A percentile compares a stretch with the other conserved stretches of the same genome.
phyloP scores from a whole-genome alignment of 2,797 vertebrate genomes.

The Gila robusta region DNA sequence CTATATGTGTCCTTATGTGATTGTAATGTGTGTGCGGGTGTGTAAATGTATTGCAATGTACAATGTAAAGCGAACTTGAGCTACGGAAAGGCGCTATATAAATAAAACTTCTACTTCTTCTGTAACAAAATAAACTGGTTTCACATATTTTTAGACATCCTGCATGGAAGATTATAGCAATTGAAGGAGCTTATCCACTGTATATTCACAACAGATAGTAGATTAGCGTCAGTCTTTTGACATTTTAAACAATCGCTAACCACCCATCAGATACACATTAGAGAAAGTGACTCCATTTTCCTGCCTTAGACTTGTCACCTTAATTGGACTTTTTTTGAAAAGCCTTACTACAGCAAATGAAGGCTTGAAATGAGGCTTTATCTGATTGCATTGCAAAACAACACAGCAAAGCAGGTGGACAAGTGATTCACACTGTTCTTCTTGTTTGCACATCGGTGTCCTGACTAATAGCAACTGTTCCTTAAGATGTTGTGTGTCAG shows the following conservation, averaged over 20 bases:
- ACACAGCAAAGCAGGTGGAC: constrained; percentile 32
- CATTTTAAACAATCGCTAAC: constrained; percentile 33
- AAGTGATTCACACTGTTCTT: constrained; percentile 20
- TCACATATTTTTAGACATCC: constrained; percentile 19
- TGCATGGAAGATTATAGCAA: constrained; percentile 37
- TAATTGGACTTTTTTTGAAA: constrained; percentile 29
- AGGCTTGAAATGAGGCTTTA: constrained; percentile 4
- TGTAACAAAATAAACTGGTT: constrained; percentile 17
- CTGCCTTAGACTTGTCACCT: constrained; percentile 24
- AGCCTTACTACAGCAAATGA: constrained; percentile 3
- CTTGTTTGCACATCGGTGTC: constrained; percentile 8
- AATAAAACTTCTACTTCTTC: too few relatives aligned
- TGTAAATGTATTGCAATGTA: too few relatives aligned
- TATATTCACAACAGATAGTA: constrained; percentile 34
- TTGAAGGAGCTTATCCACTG: constrained; percentile 36
- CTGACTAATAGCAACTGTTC: constrained; percentile 37
- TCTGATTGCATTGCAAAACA: constrained; percentile 20
- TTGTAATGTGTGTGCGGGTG: too few relatives aligned
- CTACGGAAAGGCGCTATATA: too few relatives aligned
- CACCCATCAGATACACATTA: background rate
- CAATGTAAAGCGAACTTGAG: too few relatives aligned
- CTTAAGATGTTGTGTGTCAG: constrained; percentile 10
- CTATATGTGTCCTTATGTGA: too few relatives aligned
- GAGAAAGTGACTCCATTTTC: constrained; percentile 29
- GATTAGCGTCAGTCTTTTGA: constrained; percentile 35